Base-by-base conservation (phyloP, 2,113 vertebrate species). In the Aleadryas rufinucha region DNA sequence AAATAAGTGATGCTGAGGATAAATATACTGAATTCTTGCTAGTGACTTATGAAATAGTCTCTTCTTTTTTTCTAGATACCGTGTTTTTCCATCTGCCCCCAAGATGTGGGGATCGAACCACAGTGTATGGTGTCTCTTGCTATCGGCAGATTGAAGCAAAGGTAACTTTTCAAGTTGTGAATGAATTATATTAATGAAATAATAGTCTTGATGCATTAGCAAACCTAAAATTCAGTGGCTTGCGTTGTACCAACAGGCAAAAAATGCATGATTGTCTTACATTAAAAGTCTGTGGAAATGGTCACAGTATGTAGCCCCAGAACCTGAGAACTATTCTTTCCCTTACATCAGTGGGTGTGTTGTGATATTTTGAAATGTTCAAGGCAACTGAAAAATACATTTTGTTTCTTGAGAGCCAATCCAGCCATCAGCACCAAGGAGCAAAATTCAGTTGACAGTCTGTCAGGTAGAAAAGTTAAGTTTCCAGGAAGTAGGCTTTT, bases 91-190 rank as follows among this genome's bases (percentile, higher is more conserved):
- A 99, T 94, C 98, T 99, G 89, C 99, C 99, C 5, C 99, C 99
- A 3, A 98, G 98, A 65, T 97, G 91, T 28, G 99, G 97, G 88
- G 98, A 98, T 75, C 98, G 94, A 97, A 98, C 98, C 85, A 99
- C 99, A 7, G 98, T 99, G 7, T 99, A 99, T 52, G 99, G 99
- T 0, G 99, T 99, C 66, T 99, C 99, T 78, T 99, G 99, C 95
- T 99, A 99, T 74, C 98, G 99, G 44, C 99, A 99, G 93, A 99
- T 99, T 95, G 99, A 99, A 98, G 99, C 99, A 20, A 99, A 99
- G 99, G 99, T 99, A 98, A 93, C 39, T 63, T 83, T 54, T 24
- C 63, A 68, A 54, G 28, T 5, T 87, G 41, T 41, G 61, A 39
- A n/a, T 60, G 64, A 13, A 17, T 66, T 77, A 9, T 53, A 47